phyloP scores from a whole-genome alignment of 2,797 vertebrate species.

The Danio tinwini region DNA sequence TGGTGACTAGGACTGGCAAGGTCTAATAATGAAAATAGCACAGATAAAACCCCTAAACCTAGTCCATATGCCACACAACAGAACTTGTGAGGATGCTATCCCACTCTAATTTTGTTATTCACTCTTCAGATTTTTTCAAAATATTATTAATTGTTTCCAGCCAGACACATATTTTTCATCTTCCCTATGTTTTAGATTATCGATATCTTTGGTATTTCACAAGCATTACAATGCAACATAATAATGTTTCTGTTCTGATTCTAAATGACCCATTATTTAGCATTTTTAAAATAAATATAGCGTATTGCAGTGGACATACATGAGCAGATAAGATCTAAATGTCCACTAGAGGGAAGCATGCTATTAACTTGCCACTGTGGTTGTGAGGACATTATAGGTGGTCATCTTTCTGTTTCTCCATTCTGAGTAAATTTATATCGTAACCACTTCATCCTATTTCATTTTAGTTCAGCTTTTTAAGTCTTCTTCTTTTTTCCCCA shows the following conservation, averaged over 20 bases:
- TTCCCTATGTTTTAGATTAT: no score
- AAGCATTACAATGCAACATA: neutral
- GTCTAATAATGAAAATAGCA: no score
- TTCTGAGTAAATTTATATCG: neutral
- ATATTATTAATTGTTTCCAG: no score
- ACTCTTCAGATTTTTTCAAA: no score
- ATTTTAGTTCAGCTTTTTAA: conserved; percentile 13
- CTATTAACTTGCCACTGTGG: no score
- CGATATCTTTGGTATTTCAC: neutral
- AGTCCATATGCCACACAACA: no score
- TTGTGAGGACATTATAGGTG: neutral
- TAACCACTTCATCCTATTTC: neutral
- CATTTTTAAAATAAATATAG: neutral
- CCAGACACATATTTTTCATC: no score
- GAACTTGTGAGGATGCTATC: no score
- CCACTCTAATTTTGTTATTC: no score
- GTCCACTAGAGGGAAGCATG: neutral
- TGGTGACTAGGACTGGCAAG: no score
- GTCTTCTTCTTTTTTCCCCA: neutral
- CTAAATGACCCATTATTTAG: neutral
- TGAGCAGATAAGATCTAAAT: no score
- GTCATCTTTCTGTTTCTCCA: neutral
- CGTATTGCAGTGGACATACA: neutral
- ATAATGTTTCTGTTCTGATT: neutral
- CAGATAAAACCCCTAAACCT: no score